Evolutionary conservation across 2,888 invertebrate genomes (phyloP), one percentile per base, ranked within the genome.

Genomic region (Anthophora plumipes): DNA sequence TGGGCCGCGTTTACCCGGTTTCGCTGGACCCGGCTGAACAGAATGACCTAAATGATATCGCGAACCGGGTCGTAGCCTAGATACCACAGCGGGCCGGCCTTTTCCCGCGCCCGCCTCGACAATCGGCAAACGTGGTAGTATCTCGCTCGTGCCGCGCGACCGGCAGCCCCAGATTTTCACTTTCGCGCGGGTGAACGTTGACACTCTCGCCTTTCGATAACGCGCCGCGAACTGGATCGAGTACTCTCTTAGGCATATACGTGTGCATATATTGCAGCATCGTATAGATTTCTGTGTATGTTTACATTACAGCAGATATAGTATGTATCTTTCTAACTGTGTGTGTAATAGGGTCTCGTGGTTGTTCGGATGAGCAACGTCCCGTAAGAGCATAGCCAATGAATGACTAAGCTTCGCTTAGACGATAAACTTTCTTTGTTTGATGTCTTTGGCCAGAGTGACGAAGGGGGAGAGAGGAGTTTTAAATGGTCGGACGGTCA

Each of bases 1-100:
- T n/a, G 64, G 74, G 68, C 70, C 71, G 83, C 80, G 85, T 85
- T 82, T 80, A 83, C 81, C 79, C 85, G 83, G 87, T 86, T 88
- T 81, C 74, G 83, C 84, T 83, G 88, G 87, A 87, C 86, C 87
- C 84, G 80, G 85, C 76, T 75, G 83, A 85, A 84, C 85, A 82
- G 85, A 89, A 89, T 90, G 92, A 92, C 91, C 91, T 83, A 89
- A 91, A 91, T 91, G 91, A 90, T 89, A 88, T 61, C 73, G 85
- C 83, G 84, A 90, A 90, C 87, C 89, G 82, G 90, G 91, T 90
- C 91, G 85, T 82, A 90, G 87, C 90, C 90, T 88, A 91, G 91
- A 91, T 91, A 88, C 88, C 88, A 77, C 59, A 57, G 69, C 82
- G 73, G 79, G 81, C 69, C 83, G 86, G 85, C 81, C 86, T 86